A percentile compares a stretch with the other conserved stretches of the same genome.
phyloP scores from a whole-genome alignment of 2,797 vertebrate genomes.

The Philypnodon macrostomus region DNA sequence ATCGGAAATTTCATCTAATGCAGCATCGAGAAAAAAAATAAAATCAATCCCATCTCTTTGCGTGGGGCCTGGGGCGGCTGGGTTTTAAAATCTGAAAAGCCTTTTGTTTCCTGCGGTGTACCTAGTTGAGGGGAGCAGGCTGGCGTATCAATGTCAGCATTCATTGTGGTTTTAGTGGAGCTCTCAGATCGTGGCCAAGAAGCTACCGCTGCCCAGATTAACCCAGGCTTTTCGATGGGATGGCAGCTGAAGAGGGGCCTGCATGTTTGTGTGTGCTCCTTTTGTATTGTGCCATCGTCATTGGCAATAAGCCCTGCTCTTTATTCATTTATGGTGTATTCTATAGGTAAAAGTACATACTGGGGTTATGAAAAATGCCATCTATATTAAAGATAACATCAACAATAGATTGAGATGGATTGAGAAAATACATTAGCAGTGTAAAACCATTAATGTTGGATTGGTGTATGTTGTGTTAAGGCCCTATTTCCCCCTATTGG shows the following conservation, averaged over 20 bases:
- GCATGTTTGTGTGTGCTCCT: conserved; percentile 10
- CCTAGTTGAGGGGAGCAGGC: conserved; percentile 53
- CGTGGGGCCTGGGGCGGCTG: conserved; percentile 48
- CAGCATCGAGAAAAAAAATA: too few relatives aligned
- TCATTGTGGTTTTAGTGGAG: conserved; percentile 54
- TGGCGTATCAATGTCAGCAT: conserved; percentile 58
- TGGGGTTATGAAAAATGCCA: too few relatives aligned
- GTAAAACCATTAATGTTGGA: too few relatives aligned
- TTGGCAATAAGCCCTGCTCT: too few relatives aligned
- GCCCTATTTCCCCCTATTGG: too few relatives aligned
- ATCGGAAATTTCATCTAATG: conserved; percentile 65
- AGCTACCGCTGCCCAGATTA: conserved; percentile 63
- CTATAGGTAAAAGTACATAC: too few relatives aligned
- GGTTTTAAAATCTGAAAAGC: conserved; percentile 57
- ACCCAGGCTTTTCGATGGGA: conserved; percentile 49
- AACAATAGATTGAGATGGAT: too few relatives aligned
- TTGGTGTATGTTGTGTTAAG: too few relatives aligned
- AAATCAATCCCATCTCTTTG: conserved; percentile 66
- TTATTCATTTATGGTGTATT: too few relatives aligned
- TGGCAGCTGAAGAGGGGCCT: conserved; percentile 34
- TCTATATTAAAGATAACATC: too few relatives aligned
- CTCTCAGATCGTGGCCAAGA: conserved; percentile 60
- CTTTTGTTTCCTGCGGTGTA: conserved; percentile 54
- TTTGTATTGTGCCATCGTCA: too few relatives aligned
- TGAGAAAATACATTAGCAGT: too few relatives aligned